Evolutionary conservation across 2,113 vertebrate genomes (phyloP).

Genomic region (Otus sunia): DNA sequence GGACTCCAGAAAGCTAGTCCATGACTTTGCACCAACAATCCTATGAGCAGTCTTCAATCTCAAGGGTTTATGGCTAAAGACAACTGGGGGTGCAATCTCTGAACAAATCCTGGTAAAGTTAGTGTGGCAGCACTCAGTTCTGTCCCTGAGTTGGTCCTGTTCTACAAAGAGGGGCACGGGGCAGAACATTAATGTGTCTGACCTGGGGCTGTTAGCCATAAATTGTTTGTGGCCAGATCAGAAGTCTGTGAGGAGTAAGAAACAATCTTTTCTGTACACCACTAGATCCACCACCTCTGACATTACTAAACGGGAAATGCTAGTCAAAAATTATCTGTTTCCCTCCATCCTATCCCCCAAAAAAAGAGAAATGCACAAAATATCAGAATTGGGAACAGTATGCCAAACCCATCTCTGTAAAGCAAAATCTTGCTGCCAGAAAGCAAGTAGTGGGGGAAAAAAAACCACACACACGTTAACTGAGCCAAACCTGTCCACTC

Average conservation of each 20-base stretch:
- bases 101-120: not conserved
- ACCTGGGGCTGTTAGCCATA: not conserved
- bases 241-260: not conserved
- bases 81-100: not conserved
- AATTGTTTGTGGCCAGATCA: not conserved
- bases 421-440: not conserved
- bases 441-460: not conserved
- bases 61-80: not conserved
- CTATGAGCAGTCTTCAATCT: not conserved
- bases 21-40: not conserved
- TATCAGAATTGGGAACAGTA: not conserved
- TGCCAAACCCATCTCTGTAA: not conserved
- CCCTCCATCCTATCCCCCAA: accelerated
- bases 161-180: not conserved
- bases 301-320: not conserved
- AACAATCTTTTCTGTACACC: not conserved
- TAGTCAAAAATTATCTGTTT: not conserved
- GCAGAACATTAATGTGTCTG: not conserved
- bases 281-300: not conserved
- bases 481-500: not conserved
- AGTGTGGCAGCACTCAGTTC: not conserved
- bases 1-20: not conserved
- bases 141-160: not conserved
- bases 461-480: not conserved
- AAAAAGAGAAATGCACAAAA: not conserved